Evolutionary conservation across 2,888 invertebrate species (phyloP), one percentile per base, ranked within the genome.

Genomic region (Lepidochitona cinerea): DNA sequence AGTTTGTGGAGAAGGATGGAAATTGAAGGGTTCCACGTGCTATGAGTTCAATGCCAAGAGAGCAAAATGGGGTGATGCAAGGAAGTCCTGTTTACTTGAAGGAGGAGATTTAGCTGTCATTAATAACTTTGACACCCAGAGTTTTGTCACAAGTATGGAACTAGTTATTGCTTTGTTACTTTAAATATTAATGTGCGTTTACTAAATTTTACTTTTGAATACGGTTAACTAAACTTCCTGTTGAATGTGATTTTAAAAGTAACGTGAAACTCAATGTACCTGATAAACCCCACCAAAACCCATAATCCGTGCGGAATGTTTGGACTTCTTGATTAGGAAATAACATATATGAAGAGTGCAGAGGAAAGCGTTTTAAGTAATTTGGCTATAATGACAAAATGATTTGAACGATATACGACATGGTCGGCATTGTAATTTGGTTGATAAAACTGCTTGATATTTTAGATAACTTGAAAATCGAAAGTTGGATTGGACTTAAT

Each of bases 51-150:
- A 69, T 12, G 72, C 73, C 32, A 67, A 70, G 9, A 59, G 49
- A 1, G 37, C 71, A 6, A 74, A 74, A 65, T 80, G 78, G 76
- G 53, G 70, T 26, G 37, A 71, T 18, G 80, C 79, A 2, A 52
- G 76, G 0, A 18, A 32, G 14, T 33, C 26, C 35, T 83, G 83
- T 71, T 49, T 71, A 9, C 18, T 29, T 26, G 68, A 68, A 9
- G 76, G 75, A 6, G 75, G 66, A 14, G 70, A 76, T 37, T 73
- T 81, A 0, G 76, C 71, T 0, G 54, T 70, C 0, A 70, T 78
- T 29, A 68, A 32, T 6, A 70, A 73, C 70, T 64, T 54, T 7
- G 66, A 29, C 33, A 70, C 69, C 18, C 74, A 77, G 41, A 65
- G 70, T 33, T 77, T 77, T 35, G 37, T 77, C 14, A 70, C 67